phyloP scores from a whole-genome alignment of 2,113 vertebrate species.

The Neodon shergylaensis region DNA sequence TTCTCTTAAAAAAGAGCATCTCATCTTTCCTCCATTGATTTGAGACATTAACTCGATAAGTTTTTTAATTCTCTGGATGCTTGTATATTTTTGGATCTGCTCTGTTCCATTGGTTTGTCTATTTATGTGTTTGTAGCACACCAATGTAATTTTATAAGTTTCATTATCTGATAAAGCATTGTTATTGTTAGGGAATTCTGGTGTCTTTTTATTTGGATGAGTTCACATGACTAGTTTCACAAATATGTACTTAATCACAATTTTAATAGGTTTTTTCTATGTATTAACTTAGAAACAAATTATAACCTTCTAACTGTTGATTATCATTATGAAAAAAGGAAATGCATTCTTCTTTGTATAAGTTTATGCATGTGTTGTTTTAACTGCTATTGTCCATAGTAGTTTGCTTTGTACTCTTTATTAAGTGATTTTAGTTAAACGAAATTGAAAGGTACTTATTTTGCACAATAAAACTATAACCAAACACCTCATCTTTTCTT shows the following conservation, averaged over 20 bases:
- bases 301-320: neutral
- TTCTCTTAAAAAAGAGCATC: neutral
- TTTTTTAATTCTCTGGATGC: neutral
- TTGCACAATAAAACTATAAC: neutral
- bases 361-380: neutral
- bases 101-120: neutral
- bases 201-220: constrained; percentile 20
- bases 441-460: neutral
- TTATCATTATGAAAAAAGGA: neutral
- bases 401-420: neutral
- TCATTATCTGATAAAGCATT: constrained; percentile 2
- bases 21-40: neutral
- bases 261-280: constrained; percentile 13
- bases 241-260: neutral
- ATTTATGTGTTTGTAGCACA: constrained; percentile 10
- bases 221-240: constrained; percentile 32
- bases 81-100: neutral
- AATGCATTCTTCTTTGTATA: neutral
- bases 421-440: neutral
- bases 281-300: neutral
- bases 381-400: neutral
- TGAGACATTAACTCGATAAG: neutral
- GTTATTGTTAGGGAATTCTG: constrained; percentile 9
- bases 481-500: neutral
- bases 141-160: neutral